Conservation (phyloP, 2,888 invertebrate genomes). For the Dicyrtoma fusca region DNA sequence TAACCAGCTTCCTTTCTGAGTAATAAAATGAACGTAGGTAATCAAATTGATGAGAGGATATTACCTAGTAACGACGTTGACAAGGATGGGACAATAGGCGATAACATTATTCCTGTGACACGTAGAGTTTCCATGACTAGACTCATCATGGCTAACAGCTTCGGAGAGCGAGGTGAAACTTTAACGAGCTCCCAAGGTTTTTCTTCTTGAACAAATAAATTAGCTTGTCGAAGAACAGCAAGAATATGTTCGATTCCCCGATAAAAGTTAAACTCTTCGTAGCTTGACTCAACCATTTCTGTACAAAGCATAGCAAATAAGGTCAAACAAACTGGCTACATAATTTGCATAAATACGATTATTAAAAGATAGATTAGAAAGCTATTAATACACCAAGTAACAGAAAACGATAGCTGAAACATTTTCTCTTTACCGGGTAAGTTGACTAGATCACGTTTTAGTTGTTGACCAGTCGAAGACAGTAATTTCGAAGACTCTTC, state of each 20-base stretch:
- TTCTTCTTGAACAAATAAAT: constrained; percentile 81
- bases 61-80: constrained; percentile 67
- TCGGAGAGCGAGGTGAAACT: constrained; percentile 61
- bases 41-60: background rate
- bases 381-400: too few species aligned
- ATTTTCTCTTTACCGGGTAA: constrained; percentile 63
- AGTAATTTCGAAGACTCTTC: constrained; percentile 57
- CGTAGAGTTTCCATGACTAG: constrained; percentile 83
- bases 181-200: constrained; percentile 88
- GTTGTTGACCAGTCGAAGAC: constrained; percentile 54
- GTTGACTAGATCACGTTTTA: constrained; percentile 65
- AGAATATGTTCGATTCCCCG: constrained; percentile 79
- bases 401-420: too few species aligned
- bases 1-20: too few species aligned
- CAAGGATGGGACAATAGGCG: constrained; percentile 82
- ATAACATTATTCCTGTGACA: constrained; percentile 76
- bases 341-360: constrained; percentile 6
- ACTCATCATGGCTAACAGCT: constrained; percentile 74
- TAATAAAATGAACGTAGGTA: too few species aligned
- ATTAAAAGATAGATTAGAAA: background rate
- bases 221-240: constrained; percentile 74
- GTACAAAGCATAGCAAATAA: too few species aligned
- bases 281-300: constrained; percentile 71
- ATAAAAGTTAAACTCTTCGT: constrained; percentile 77
- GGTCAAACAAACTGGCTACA: too few species aligned